Evolutionary conservation across 2,113 vertebrate genomes (phyloP).

Genomic region (Anser cygnoides): DNA sequence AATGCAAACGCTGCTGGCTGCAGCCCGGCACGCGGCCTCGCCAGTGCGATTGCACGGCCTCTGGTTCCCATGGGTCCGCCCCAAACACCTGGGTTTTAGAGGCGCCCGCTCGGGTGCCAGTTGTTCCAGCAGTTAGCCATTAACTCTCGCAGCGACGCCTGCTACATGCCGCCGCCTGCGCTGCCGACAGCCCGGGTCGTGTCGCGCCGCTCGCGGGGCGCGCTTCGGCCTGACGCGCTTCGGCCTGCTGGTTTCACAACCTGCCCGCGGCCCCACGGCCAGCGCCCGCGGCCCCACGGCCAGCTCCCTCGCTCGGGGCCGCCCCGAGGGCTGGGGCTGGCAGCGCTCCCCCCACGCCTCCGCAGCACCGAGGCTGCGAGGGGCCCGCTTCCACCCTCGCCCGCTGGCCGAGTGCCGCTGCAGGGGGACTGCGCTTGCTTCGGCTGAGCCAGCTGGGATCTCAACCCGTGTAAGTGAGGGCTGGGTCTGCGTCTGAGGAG

Average conservation of each 20-base stretch:
- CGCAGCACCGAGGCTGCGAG: too few species aligned
- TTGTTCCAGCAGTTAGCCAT: neutral
- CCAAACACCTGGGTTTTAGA: neutral
- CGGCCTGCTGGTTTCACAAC: rapidly evolving
- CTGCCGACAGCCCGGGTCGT: neutral
- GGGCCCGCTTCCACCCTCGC: neutral
- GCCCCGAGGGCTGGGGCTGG: neutral
- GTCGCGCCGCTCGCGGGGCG: rapidly evolving
- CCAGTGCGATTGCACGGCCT: neutral
- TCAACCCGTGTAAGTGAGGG: neutral
- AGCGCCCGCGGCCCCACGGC: too few species aligned
- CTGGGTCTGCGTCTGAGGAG: neutral
- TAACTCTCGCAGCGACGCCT: neutral
- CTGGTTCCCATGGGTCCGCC: neutral
- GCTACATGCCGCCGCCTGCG: neutral
- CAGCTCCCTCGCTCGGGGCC: too few species aligned
- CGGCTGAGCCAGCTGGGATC: neutral
- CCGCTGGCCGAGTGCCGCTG: neutral
- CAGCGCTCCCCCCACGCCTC: too few species aligned
- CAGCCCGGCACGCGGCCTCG: neutral
- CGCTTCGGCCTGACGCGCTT: rapidly evolving
- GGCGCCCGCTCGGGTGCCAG: neutral
- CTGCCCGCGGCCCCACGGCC: neutral
- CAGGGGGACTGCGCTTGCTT: neutral
- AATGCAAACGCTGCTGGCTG: neutral